Conservation (phyloP, 2,113 vertebrate genomes). For the Grammomys surdaster region DNA sequence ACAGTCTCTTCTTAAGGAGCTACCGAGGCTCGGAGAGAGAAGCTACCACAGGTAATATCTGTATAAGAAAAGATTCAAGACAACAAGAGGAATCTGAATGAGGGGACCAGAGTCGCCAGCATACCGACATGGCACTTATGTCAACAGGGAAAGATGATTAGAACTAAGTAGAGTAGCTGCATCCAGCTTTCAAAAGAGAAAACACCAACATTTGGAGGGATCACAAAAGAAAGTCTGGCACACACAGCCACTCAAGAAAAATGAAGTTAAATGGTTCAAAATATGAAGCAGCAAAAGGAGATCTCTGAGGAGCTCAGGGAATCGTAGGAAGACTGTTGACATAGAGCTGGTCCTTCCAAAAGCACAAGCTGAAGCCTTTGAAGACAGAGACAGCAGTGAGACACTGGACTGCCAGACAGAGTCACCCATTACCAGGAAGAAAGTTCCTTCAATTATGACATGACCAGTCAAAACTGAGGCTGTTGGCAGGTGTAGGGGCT, state of each 20-base stretch:
- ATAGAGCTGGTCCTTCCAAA: background rate
- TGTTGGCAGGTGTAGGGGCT: background rate
- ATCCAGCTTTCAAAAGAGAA: background rate
- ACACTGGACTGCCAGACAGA: background rate
- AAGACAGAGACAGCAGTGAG: background rate
- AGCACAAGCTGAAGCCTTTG: background rate
- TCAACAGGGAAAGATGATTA: background rate
- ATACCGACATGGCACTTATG: background rate
- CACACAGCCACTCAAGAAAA: background rate
- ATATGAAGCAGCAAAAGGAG: background rate
- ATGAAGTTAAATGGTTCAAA: background rate
- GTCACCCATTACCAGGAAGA: background rate
- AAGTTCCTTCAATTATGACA: background rate
- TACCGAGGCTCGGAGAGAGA: background rate
- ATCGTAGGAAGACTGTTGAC: background rate
- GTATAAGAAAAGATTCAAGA: background rate
- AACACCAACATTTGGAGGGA: background rate
- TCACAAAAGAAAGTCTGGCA: background rate
- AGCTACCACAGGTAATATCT: background rate
- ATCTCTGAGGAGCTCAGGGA: background rate
- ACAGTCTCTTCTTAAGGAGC: background rate
- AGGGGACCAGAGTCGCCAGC: background rate
- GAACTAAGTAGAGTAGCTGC: background rate
- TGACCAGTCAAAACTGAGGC: background rate
- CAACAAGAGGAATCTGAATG: background rate